These are phyloP conservation scores for Ceyx cyanopectus DNA, from an alignment of 2,113 vertebrate genomes.

Conservation along the genomic window DNA sequence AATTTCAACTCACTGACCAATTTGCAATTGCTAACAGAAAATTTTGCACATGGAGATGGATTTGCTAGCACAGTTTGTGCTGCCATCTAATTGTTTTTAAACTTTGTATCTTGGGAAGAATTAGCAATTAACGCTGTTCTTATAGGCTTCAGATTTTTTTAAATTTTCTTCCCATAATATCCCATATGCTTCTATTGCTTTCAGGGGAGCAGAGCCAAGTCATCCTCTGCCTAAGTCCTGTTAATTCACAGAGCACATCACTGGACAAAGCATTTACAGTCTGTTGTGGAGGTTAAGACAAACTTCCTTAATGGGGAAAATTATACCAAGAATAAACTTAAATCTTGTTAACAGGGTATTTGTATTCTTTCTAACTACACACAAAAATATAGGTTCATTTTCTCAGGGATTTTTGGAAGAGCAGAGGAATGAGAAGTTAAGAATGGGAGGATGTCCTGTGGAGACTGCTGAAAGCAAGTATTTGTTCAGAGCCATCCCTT, in stretches of 20 bases:
- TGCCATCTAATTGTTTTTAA: slow-evolving; percentile 48
- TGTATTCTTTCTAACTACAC: neutral
- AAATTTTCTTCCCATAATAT: neutral
- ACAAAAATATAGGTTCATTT: neutral
- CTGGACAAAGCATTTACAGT: neutral
- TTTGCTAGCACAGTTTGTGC: slow-evolving; percentile 43
- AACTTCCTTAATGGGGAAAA: neutral
- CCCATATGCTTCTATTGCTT: slow-evolving; percentile 16
- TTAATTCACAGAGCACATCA: neutral
- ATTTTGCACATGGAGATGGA: slow-evolving; percentile 1
- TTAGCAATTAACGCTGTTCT: neutral
- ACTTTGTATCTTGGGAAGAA: slow-evolving; percentile 55
- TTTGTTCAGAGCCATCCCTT: neutral
- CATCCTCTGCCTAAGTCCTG: neutral
- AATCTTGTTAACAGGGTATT: neutral
- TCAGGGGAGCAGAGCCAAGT: neutral
- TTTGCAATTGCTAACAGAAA: slow-evolving; percentile 43
- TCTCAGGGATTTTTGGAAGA: neutral
- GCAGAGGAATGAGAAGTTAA: neutral
- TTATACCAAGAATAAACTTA: neutral
- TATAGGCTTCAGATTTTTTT: neutral
- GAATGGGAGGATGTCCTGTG: neutral
- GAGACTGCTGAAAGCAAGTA: neutral
- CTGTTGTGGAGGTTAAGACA: neutral
- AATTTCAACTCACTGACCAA: slow-evolving; percentile 41